Evolutionary conservation across 2,113 vertebrate genomes (phyloP).

Genomic region (Gasterosteus aculeatus): DNA sequence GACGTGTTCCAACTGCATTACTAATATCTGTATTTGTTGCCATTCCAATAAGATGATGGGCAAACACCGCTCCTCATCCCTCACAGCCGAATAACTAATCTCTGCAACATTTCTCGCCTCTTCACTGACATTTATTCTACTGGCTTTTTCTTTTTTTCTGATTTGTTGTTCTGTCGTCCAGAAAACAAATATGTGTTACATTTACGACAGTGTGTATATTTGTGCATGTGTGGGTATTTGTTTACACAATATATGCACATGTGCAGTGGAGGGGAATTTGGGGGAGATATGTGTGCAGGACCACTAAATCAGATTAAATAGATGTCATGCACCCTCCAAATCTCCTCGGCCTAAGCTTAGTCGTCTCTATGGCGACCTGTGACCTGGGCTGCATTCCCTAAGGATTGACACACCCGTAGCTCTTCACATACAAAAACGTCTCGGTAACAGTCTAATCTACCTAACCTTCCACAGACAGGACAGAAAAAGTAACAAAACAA

Average conservation of each 20-base stretch:
- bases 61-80: constrained; percentile 23
- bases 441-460: constrained; percentile 30
- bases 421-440: constrained; percentile 62
- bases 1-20: constrained; percentile 57
- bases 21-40: constrained; percentile 61
- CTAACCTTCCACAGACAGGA: constrained; percentile 32
- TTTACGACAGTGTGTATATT: constrained; percentile 22
- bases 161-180: background rate
- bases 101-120: background rate
- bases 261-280: constrained; percentile 26
- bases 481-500: background rate
- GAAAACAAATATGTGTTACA: constrained; percentile 55
- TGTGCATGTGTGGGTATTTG: constrained; percentile 1
- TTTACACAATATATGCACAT: background rate
- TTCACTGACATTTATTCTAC: background rate
- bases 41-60: constrained; percentile 55
- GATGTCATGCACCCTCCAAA: constrained; percentile 42
- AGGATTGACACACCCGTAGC: constrained; percentile 42
- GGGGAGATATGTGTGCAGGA: constrained; percentile 51
- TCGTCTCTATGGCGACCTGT: constrained; percentile 22
- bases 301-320: constrained; percentile 54
- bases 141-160: background rate
- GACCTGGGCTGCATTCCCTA: constrained; percentile 53
- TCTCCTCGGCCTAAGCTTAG: constrained; percentile 23
- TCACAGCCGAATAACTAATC: constrained; percentile 17